Base-by-base conservation (phyloP, 2,797 vertebrate genomes). In the Antennarius maculatus region DNA sequence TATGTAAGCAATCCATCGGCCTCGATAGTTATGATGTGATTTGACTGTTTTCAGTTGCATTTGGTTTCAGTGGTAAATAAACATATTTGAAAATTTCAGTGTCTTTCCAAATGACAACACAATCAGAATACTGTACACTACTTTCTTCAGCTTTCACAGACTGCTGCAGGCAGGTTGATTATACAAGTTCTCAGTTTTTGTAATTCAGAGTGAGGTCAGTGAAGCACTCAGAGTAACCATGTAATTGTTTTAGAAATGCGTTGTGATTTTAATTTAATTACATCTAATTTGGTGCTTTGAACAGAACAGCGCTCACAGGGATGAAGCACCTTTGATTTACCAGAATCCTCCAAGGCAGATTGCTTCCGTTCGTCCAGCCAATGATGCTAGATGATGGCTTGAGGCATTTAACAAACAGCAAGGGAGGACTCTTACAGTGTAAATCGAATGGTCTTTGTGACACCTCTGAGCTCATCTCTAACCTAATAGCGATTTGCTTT, bases 361-460 rank as follows among this genome's bases (percentile, higher is more conserved):
- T 61, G 9, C 49, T 77, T 50, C 63, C 66, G 52, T 64, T 46
- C 0, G 5, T 65, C 67, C 52, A 59, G 39, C 3, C 3, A 50
- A 63, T 67, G 50, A 59, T 41, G 34, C 16, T 69, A 53, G 74
- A 49, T 42, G 41, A 80, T 79, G 57, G 65, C 42, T 79, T 43
- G 34, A 53, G 58, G 63, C 61, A 49, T 66, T 74, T 53, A 65
- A 71, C 61, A 29, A 77, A 74, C 46, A 41, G 18, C 55, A 64
- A 48, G 41, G 61, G 42, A 67, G 6, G 41, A 54, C 28, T 74
- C 65, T 60, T 37, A 28, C 45, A 42, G 37, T 66, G 71, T 66
- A 59, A 49, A 46, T 31, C 13, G 14, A 54, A 27, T 51, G 10
- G 16, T 54, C 39, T 66, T 7, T 7, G 10, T 49, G 50, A 29